phyloP scores from a whole-genome alignment of 1,140 invertebrate genomes.

The Ips nitidus region DNA sequence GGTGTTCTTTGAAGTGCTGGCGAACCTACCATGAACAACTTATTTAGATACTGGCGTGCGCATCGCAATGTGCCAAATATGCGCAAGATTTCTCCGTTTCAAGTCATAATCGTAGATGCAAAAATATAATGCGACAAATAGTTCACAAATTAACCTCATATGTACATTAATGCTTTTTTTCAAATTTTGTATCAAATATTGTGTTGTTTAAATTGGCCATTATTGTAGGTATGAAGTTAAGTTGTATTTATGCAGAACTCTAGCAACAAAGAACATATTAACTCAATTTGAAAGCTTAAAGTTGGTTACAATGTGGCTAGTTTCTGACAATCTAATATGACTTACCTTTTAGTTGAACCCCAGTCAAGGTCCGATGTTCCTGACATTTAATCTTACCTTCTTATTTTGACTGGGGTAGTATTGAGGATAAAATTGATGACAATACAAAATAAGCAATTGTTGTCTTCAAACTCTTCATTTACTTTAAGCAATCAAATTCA shows the following conservation, averaged over 20 bases:
- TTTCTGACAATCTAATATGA: neutral
- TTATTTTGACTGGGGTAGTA: constrained; percentile 24
- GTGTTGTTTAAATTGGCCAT: too few relatives aligned
- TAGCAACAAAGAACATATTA: too few relatives aligned
- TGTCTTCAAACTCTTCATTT: too few relatives aligned
- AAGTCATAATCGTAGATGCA: neutral
- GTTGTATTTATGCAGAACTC: too few relatives aligned
- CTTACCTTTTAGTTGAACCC: constrained; percentile 28
- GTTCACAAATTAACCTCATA: constrained; percentile 14
- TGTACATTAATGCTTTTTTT: neutral
- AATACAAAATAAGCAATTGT: constrained; percentile 20
- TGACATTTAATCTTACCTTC: constrained; percentile 24
- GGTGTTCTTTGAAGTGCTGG: constrained; percentile 51
- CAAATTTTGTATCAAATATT: too few relatives aligned
- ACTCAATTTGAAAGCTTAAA: too few relatives aligned
- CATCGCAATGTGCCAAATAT: constrained; percentile 48
- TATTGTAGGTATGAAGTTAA: too few relatives aligned
- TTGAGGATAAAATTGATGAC: neutral
- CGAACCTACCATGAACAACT: constrained; percentile 52
- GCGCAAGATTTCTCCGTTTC: constrained; percentile 12
- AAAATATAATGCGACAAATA: neutral
- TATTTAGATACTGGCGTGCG: constrained; percentile 51
- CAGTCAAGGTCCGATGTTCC: constrained; percentile 16
- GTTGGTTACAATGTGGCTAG: too few relatives aligned
- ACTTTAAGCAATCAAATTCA: too few relatives aligned